These are phyloP conservation scores for Serranus cabrilla DNA, from an alignment of 2,797 vertebrate species.

Conservation along the genomic window DNA sequence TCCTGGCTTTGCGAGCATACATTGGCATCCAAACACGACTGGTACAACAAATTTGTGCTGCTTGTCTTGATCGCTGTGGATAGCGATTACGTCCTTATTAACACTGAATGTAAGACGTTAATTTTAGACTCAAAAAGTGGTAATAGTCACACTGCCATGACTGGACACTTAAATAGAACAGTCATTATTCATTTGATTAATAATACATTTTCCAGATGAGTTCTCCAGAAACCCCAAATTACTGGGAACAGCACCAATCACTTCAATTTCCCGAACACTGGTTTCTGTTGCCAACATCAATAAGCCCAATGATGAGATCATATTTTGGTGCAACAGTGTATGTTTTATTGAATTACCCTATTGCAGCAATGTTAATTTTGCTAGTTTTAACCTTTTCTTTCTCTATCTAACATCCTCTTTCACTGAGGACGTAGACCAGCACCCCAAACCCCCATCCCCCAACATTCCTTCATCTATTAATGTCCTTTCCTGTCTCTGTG, in stretches of 20 bases:
- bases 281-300: not conserved
- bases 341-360: not conserved
- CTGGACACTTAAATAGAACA: too few species aligned
- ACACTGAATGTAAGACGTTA: too few species aligned
- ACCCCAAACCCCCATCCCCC: not conserved
- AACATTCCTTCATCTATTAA: constrained; percentile 77
- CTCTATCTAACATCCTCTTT: constrained; percentile 47
- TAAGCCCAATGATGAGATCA: not conserved
- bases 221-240: not conserved
- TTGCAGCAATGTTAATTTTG: not conserved
- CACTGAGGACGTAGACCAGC: constrained; percentile 14
- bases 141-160: too few species aligned
- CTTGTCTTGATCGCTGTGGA: too few species aligned
- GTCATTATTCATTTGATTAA: too few species aligned
- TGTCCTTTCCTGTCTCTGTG: constrained; percentile 76
- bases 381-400: constrained; percentile 26
- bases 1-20: too few species aligned
- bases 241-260: not conserved
- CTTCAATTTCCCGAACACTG: not conserved
- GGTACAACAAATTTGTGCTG: too few species aligned
- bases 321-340: not conserved
- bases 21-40: too few species aligned
- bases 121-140: too few species aligned
- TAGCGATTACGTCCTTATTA: too few species aligned
- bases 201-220: too few species aligned